These are phyloP conservation scores for Oncorhynchus nerka DNA, from an alignment of 2,113 vertebrate species.

Conservation along the genomic window DNA sequence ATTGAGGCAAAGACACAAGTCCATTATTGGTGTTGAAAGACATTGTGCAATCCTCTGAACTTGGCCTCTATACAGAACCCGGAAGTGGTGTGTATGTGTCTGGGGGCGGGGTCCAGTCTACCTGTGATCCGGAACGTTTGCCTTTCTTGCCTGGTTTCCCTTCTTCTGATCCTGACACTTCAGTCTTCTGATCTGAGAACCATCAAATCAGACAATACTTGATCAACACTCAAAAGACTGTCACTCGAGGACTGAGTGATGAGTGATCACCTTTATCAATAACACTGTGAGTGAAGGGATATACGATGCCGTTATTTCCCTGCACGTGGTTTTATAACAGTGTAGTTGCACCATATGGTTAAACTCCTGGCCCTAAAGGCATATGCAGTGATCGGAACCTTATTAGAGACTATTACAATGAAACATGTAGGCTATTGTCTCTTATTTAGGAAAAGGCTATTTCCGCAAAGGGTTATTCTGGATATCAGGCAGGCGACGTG, in stretches of 20 bases:
- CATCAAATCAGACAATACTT: constrained; percentile 32
- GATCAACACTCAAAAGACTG: background rate
- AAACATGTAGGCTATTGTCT: too few species aligned
- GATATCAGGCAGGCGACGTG: background rate
- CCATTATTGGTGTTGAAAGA: background rate
- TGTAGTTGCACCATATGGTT: background rate
- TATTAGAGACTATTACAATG: background rate
- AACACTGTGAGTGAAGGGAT: background rate
- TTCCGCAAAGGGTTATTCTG: too few species aligned
- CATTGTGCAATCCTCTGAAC: background rate
- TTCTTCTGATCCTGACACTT: constrained; percentile 94
- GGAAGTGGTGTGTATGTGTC: constrained; percentile 47
- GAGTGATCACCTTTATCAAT: background rate
- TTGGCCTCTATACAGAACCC: constrained; percentile 55
- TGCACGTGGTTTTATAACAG: too few species aligned
- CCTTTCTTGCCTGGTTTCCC: constrained; percentile 94
- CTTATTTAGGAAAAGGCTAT: too few species aligned
- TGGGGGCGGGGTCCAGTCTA: constrained; percentile 58
- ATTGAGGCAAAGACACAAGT: too few species aligned
- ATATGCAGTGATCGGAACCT: background rate
- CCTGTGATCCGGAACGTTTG: constrained; percentile 97
- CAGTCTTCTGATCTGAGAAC: constrained; percentile 94
- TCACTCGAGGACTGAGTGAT: background rate
- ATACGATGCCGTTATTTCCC: too few species aligned
- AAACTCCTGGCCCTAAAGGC: background rate